These are phyloP conservation scores for Tapirus indicus DNA, from an alignment of 2,797 vertebrate genomes.

Conservation along the genomic window DNA sequence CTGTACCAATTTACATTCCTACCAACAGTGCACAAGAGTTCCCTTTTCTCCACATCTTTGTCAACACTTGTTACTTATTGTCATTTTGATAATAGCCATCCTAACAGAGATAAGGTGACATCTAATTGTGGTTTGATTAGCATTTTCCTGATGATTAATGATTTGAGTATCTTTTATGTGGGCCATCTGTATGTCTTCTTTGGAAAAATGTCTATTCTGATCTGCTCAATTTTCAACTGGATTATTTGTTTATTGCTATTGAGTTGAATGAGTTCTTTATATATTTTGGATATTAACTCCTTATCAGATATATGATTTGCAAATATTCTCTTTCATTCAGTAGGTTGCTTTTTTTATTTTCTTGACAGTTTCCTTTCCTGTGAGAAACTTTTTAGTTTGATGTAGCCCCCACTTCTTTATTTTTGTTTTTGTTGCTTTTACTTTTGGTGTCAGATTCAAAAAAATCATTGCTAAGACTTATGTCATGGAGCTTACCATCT, in stretches of 20 bases:
- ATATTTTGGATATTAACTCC: not conserved
- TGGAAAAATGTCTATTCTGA: not conserved
- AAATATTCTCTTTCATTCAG: not conserved
- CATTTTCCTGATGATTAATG: not conserved
- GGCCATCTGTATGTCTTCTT: not conserved
- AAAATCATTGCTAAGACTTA: not conserved
- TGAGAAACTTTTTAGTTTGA: not conserved
- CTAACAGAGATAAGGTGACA: not conserved
- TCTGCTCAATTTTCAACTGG: not conserved
- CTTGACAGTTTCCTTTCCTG: not conserved
- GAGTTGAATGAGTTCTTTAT: not conserved
- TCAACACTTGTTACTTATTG: not conserved
- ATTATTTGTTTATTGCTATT: not conserved
- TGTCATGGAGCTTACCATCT: not conserved
- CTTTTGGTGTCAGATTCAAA: not conserved
- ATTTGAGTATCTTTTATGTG: not conserved
- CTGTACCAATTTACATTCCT: not conserved
- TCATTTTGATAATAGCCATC: not conserved
- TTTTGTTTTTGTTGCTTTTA: not conserved
- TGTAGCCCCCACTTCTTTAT: not conserved
- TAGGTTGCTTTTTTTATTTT: not conserved
- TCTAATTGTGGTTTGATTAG: not conserved
- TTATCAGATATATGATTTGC: not conserved
- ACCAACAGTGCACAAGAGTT: not conserved
- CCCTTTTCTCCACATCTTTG: not conserved